These are phyloP conservation scores for Brachionus calyciflorus DNA, from an alignment of 1,140 invertebrate genomes.

Conservation along the genomic window DNA sequence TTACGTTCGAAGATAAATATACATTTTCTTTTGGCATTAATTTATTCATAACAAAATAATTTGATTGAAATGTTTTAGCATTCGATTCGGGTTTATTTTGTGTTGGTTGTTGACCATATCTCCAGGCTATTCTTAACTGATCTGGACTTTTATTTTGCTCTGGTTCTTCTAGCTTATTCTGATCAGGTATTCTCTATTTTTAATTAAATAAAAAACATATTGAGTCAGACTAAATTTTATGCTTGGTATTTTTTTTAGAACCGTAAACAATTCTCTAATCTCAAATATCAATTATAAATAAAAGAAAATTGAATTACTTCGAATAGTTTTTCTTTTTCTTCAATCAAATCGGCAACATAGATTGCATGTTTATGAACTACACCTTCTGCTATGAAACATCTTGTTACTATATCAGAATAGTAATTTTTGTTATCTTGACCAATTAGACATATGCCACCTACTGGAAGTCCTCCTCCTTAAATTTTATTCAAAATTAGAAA, in stretches of 20 bases:
- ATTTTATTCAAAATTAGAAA: too few relatives aligned
- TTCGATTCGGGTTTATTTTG: neutral
- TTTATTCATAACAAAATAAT: constrained; percentile 43
- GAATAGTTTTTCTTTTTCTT: constrained; percentile 21
- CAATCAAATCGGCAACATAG: constrained; percentile 15
- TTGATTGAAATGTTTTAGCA: constrained; percentile 31
- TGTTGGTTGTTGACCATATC: constrained; percentile 30
- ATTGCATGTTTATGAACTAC: constrained; percentile 7
- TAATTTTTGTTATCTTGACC: constrained; percentile 30
- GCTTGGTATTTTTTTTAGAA: too few relatives aligned
- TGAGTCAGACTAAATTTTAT: too few relatives aligned
- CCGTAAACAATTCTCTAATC: neutral
- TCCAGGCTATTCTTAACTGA: constrained; percentile 32
- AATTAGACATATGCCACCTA: constrained; percentile 15
- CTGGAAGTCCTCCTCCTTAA: constrained; percentile 32
- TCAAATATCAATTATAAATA: neutral
- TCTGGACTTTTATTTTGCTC: neutral
- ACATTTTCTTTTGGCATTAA: constrained; percentile 7
- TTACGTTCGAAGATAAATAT: neutral
- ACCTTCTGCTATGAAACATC: constrained; percentile 43
- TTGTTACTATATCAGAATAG: constrained; percentile 26
- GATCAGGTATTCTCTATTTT: neutral
- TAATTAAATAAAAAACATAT: too few relatives aligned
- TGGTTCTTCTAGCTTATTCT: constrained; percentile 32
- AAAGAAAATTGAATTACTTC: neutral